phyloP scores from a whole-genome alignment of 2,113 vertebrate species.

The Grammomys surdaster region DNA sequence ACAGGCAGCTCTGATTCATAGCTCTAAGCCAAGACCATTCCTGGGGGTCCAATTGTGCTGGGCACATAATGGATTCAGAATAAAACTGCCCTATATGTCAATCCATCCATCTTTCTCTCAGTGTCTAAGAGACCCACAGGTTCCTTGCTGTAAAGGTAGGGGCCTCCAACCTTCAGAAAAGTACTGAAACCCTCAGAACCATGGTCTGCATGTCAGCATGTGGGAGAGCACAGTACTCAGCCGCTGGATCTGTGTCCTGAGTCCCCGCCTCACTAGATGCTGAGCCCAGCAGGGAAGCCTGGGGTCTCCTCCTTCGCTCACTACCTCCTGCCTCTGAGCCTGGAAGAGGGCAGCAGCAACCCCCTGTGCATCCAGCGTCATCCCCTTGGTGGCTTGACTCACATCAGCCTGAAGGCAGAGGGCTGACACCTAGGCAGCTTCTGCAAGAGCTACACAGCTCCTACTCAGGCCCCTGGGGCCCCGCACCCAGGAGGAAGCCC shows the following conservation, averaged over 20 bases:
- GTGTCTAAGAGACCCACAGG: background rate
- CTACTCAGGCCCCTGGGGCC: background rate
- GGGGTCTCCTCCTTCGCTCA: background rate
- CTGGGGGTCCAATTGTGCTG: too few species aligned
- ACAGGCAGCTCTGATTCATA: background rate
- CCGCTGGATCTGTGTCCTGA: background rate
- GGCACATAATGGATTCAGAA: background rate
- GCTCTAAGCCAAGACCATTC: too few species aligned
- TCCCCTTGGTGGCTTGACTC: background rate
- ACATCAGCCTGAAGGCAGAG: background rate
- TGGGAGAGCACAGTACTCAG: background rate
- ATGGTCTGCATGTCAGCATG: too few species aligned
- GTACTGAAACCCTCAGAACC: background rate
- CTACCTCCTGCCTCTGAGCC: background rate
- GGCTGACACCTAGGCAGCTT: background rate
- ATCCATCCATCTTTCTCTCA: background rate
- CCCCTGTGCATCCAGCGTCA: background rate
- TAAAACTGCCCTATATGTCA: background rate
- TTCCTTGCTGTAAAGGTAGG: background rate
- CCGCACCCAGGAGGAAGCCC: background rate
- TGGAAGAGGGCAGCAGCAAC: background rate
- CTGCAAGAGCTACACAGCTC: background rate
- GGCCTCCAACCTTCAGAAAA: background rate
- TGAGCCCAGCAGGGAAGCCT: background rate
- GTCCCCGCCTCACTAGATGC: too few species aligned